Base-by-base conservation (phyloP, 2,797 vertebrate genomes). In the Hipposideros larvatus region DNA sequence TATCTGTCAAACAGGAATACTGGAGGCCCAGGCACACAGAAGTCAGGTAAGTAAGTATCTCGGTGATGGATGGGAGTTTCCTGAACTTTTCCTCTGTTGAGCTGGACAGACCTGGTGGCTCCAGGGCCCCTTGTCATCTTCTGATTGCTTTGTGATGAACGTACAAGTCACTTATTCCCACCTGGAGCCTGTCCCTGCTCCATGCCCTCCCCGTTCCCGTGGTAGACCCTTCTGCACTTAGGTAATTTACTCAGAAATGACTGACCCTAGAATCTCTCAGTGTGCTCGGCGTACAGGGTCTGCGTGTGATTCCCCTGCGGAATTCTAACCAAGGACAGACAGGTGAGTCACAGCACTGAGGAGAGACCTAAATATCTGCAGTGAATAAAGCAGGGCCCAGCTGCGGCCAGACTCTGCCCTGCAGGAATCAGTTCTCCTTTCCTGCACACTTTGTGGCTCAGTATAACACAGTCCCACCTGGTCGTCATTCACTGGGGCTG, bases 131-230 rank as follows among this genome's bases (percentile, higher is more conserved):
- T 78, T 84, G 96, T 75, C 66, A 51, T 41, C 79, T 43, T 9
- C 90, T 59, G 92, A 93, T 94, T 89, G 90, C 84, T 84, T 73
- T 77, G 63, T 97, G 94, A 96, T 84, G 78, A 90, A 95, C 89
- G 87, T 7, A 66, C 46, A 68, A 71, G 63, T 92, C 82, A 57
- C 79, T 90, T 37, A 68, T 74, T 46, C 61, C 66, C 37, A 43
- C 75, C 87, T 75, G 43, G 43, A 43, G 48, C 80, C 63, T 57
- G 74, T 77, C 28, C 26, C 75, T 46, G 71, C 83, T 90, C 26
- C 43, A 2, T 37, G 46, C 5, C 10, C 34, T 24, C 10, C 51
- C 19, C 6, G 87, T 22, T 78, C 78, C 92, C 0, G 0, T 10
- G 83, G 0, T 10, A 79, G 86, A 53, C 11, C 71, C 89, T 86